Evolutionary conservation across 2,797 vertebrate genomes (phyloP).

Genomic region (Spondyliosoma cantharus): DNA sequence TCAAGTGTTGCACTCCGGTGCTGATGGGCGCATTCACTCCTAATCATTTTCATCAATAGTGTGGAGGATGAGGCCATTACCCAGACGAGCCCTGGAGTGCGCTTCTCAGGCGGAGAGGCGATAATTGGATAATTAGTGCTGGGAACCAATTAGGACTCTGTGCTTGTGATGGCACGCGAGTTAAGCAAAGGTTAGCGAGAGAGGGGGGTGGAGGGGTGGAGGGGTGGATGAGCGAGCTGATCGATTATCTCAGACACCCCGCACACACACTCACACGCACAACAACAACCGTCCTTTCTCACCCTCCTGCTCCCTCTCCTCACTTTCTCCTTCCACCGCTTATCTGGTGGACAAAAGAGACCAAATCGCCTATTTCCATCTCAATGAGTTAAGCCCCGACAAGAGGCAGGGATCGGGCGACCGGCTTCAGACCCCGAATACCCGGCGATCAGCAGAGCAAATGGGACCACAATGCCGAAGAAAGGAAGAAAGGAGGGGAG

Average conservation of each 20-base stretch:
- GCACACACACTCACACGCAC: neutral
- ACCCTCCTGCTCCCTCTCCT: constrained; percentile 35
- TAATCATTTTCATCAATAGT: constrained; percentile 75
- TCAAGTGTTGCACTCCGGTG: constrained; percentile 63
- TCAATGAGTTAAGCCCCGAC: constrained; percentile 83
- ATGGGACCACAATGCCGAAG: constrained; percentile 83
- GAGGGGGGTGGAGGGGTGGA: neutral
- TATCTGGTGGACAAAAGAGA: constrained; percentile 82
- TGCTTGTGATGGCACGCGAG: constrained; percentile 89
- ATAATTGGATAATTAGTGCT: constrained; percentile 85
- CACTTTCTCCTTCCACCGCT: constrained; percentile 50
- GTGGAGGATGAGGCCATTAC: constrained; percentile 62
- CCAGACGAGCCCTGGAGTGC: constrained; percentile 56
- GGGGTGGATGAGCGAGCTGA: constrained; percentile 48
- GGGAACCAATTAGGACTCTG: constrained; percentile 84
- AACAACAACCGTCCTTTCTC: constrained; percentile 47
- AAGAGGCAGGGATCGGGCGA: constrained; percentile 81
- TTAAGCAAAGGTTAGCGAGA: constrained; percentile 76
- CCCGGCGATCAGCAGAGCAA: constrained; percentile 86
- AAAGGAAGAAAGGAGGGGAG: constrained; percentile 36
- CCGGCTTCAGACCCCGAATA: constrained; percentile 83
- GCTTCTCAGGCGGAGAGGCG: constrained; percentile 62
- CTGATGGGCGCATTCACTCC: constrained; percentile 65
- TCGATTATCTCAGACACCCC: constrained; percentile 68
- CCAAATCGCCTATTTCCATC: constrained; percentile 85